phyloP scores from a whole-genome alignment of 2,888 invertebrate species.

The Pilophorus perplexus region DNA sequence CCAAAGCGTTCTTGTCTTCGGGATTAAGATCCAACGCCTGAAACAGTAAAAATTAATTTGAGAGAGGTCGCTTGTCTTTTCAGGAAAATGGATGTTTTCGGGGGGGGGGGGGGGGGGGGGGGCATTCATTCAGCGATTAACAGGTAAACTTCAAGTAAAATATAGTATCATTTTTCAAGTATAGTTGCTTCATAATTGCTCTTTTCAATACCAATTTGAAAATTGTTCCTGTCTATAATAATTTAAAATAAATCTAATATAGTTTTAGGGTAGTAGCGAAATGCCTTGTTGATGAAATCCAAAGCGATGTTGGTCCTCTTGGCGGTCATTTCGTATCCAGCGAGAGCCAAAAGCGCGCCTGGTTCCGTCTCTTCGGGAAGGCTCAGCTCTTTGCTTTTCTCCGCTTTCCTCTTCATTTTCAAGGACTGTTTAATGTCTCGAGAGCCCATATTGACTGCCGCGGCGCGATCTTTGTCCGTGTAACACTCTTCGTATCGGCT shows the following conservation, averaged over 20 bases:
- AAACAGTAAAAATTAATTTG: too few species aligned
- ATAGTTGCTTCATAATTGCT: too few species aligned
- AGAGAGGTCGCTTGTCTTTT: too few species aligned
- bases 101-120: too few species aligned
- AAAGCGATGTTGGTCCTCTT: conserved; percentile 71
- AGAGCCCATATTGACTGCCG: conserved; percentile 81
- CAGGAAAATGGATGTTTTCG: too few species aligned
- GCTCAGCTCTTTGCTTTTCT: conserved; percentile 67
- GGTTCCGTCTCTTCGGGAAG: conserved; percentile 78
- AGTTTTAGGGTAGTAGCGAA: neutral
- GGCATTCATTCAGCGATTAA: too few species aligned
- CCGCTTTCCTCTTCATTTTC: conserved; percentile 74
- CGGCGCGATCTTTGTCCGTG: conserved; percentile 87
- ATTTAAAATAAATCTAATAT: neutral
- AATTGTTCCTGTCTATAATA: too few species aligned
- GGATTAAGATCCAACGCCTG: conserved; percentile 85
- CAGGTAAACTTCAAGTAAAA: neutral
- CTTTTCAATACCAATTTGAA: too few species aligned
- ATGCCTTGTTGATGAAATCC: conserved; percentile 75
- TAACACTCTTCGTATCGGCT: conserved; percentile 67
- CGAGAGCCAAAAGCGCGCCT: conserved; percentile 70
- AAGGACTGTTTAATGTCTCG: conserved; percentile 81
- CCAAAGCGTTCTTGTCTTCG: conserved; percentile 78
- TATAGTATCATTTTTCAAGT: neutral
- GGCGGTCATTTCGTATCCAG: conserved; percentile 71